Base-by-base conservation (phyloP, 2,888 invertebrate species). In the Parasteatoda lunata region DNA sequence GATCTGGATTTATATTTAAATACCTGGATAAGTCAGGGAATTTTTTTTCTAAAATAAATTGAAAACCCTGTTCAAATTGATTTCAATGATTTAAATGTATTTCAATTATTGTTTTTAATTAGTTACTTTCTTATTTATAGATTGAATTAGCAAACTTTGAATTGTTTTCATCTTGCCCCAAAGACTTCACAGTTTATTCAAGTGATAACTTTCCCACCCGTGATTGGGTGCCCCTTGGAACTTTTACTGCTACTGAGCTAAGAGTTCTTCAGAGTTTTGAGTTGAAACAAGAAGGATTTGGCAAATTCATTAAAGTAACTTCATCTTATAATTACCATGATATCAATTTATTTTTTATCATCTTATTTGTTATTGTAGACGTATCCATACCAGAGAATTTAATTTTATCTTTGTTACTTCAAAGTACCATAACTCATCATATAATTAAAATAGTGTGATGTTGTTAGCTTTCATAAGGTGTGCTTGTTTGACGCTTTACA, bases 71-170 rank as follows among this genome's bases (percentile, higher is more conserved):
- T 47, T 8, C 13, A 47, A 30, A 3, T 70, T 45, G 3, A 8
- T 11, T 47, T 70, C 7, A 9, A 70, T 47, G 0, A 4, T 47
- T 30, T 5, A 69, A 30, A 30, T 30, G 30, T 30, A 30, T 51
- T 47, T 15, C 45, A 15, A 71, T 11, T 15, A 49, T 49, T 69
- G 52, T 79, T 49, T 47, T 70, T 71, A 11, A 59, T 49, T 65
- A 9, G 65, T 3, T 4, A 13, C n/a, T 59, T 59, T 59, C 9
- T 13, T 59, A 59, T 51, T 65, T 76, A 75, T 7, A 92, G 93
- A 95, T 99, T 89, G 98, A 99, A 91, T 93, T 99, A 90, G 99
- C 98, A 4, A 99, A 99, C 92, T 97, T 97, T 91, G 99, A 99
- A 92, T 93, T 99, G 87, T 99, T 99, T 92, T 98, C 99, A 7